Base-by-base conservation (phyloP, 2,888 invertebrate genomes). In the Drosophila infuscata region DNA sequence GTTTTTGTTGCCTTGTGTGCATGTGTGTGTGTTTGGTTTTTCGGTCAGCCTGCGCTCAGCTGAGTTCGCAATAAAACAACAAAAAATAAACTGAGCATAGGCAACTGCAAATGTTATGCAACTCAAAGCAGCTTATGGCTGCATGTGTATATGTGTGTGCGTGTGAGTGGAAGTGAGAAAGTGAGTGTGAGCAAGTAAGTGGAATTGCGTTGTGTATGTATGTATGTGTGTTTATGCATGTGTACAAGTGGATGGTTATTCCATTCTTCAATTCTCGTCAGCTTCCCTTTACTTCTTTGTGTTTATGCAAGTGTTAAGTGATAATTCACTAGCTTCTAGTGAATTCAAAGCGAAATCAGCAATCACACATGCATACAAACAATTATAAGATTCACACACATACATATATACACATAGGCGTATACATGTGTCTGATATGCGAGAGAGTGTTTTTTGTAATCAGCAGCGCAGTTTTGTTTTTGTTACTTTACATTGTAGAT, bases 101-200 rank as follows among this genome's bases (percentile, higher is more conserved):
- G 33, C 62, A 76, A 61, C 67, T 54, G 71, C 72, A 76, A 67
- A 64, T 57, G 56, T 79, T 79, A 79, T 80, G 80, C 79, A 78
- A 79, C 51, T 11, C 35, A 62, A n/a, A 49, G 51, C 56, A 53
- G 65, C 59, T 52, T 53, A 41, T 36, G 43, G 6, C 20, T 54
- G 52, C 63, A 70, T 17, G 30, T n/a, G 11, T 17, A 6, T 53
- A 5, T 33, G 15, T 48, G 46, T 43, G 33, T 41, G 20, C 5
- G 36, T 36, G 7, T 7, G 36, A 17, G 36, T 36, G 36, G 53
- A 36, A 17, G 12, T 51, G 48, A 48, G 15, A 29, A 43, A n/a
- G 17, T 49, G 46, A 33, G 43, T 41, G 53, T 46, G n/a, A 17
- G 30, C 49, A 48, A n/a, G n/a, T 53, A 11, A 30, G 57, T 25